A percentile compares a stretch with the other conserved stretches of the same genome.
Evolutionary conservation across 2,113 vertebrate species (phyloP).

Genomic region (Aptenodytes forsteri): DNA sequence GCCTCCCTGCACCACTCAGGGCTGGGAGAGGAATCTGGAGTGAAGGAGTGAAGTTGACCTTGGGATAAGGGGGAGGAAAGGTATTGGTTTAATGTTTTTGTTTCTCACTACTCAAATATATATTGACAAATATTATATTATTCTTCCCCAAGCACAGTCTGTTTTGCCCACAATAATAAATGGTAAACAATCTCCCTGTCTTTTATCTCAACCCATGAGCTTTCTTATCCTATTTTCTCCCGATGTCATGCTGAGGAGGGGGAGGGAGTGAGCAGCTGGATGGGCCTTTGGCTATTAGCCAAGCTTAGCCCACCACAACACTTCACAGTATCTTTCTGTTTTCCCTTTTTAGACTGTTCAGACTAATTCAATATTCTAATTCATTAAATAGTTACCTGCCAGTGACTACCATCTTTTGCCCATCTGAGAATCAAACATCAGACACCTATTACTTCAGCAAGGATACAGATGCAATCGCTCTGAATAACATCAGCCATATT

Average conservation of each 20-base stretch:
- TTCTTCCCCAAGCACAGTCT: background rate
- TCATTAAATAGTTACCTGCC: background rate
- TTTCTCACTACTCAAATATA: background rate
- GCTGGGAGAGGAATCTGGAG: background rate
- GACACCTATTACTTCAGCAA: background rate
- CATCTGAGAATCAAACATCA: background rate
- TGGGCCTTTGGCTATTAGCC: background rate
- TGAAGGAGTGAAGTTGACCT: background rate
- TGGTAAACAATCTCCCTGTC: background rate
- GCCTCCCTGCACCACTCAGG: rapidly evolving
- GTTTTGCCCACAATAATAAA: background rate
- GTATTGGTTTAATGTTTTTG: background rate
- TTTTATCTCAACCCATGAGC: background rate
- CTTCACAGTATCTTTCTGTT: background rate
- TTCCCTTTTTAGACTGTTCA: background rate
- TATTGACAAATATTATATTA: background rate
- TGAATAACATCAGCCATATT: background rate
- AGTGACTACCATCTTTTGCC: background rate
- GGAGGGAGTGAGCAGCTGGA: background rate
- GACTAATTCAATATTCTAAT: background rate
- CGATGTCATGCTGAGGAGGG: rapidly evolving
- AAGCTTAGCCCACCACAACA: background rate
- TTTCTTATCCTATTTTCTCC: background rate
- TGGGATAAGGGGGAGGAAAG: background rate
- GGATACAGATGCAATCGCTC: background rate